Percentiles rank a stretch among this genome's conserved stretches.
Conservation (phyloP, 2,888 invertebrate genomes). For the Sepioteuthis lessoniana region DNA sequence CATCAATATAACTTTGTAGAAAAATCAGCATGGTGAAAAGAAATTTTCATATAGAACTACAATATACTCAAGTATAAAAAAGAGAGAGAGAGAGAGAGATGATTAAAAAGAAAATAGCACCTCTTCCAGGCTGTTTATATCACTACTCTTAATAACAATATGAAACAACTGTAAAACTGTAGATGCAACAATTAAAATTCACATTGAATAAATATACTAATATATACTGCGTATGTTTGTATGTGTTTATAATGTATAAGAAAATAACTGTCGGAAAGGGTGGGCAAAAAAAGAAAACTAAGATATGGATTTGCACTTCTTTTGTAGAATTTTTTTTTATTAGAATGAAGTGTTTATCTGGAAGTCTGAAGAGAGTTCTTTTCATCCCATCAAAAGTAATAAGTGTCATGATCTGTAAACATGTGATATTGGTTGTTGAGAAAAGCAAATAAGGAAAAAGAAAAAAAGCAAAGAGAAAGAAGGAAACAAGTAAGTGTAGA, state of each 20-base stretch:
- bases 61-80: neutral
- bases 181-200: neutral
- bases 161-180: neutral
- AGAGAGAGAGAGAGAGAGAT: neutral
- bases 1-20: constrained; percentile 11
- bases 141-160: neutral
- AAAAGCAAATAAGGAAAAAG: neutral
- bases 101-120: neutral
- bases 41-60: neutral
- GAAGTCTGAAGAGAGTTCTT: neutral
- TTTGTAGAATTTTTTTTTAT: neutral
- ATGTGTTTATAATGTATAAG: neutral
- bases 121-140: neutral
- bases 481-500: neutral
- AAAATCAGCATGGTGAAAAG: neutral
- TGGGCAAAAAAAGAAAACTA: neutral
- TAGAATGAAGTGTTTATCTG: neutral
- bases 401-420: constrained; percentile 13
- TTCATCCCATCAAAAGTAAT: neutral
- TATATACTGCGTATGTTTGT: neutral
- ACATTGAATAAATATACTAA: neutral
- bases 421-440: neutral
- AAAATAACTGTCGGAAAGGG: neutral
- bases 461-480: neutral
- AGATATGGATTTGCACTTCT: neutral